phyloP scores from a whole-genome alignment of 2,888 invertebrate genomes.

The Luperina nickerlii region DNA sequence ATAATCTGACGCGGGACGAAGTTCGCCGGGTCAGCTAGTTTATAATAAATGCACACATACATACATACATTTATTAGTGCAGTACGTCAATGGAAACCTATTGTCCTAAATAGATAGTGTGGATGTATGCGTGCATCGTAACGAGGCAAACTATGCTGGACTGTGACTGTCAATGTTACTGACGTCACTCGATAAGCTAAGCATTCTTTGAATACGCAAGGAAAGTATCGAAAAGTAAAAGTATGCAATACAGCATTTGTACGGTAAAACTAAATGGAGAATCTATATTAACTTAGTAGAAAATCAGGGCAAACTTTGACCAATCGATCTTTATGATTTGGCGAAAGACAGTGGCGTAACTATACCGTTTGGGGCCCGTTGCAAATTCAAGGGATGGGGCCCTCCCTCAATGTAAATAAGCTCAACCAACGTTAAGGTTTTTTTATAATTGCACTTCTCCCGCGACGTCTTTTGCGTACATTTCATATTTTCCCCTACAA shows the following conservation, averaged over 20 bases:
- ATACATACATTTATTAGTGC: constrained; percentile 28
- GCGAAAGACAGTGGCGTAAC: too few species aligned
- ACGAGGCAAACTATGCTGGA: constrained; percentile 32
- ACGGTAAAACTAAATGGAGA: neutral
- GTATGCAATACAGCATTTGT: neutral
- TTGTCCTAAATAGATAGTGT: constrained; percentile 61
- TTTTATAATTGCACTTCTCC: too few species aligned
- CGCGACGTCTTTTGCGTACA: too few species aligned
- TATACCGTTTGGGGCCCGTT: too few species aligned
- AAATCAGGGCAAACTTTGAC: neutral
- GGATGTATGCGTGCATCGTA: constrained; percentile 32
- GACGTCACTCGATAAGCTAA: constrained; percentile 44
- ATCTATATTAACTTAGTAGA: neutral
- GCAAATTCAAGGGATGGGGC: too few species aligned
- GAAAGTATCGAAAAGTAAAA: constrained; percentile 3
- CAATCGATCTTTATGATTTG: neutral
- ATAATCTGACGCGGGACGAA: too few species aligned
- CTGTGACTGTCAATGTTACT: constrained; percentile 46
- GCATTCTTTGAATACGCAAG: constrained; percentile 25
- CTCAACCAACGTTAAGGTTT: too few species aligned
- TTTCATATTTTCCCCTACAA: too few species aligned
- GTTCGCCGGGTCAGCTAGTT: neutral
- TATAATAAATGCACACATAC: constrained; percentile 33
- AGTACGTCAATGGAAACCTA: constrained; percentile 52
- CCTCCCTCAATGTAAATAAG: too few species aligned